These are phyloP conservation scores for Cataglyphis hispanica DNA, from an alignment of 1,140 invertebrate species.

Conservation along the genomic window DNA sequence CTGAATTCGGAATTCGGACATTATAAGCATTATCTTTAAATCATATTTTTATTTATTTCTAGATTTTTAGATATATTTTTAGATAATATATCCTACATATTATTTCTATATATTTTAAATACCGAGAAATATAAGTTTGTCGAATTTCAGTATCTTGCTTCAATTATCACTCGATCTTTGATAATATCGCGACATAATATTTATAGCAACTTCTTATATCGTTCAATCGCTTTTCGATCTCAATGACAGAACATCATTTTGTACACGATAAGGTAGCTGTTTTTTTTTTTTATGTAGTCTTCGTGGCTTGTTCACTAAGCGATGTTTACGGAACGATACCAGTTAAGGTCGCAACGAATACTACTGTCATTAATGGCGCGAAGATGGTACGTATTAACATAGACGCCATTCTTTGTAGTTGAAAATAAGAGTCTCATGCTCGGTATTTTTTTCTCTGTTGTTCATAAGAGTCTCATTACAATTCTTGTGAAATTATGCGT, in stretches of 20 bases:
- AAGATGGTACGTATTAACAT: conserved; percentile 16
- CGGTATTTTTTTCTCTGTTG: conserved; percentile 9
- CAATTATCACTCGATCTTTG: not conserved
- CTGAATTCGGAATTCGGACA: not conserved
- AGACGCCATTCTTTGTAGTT: not conserved
- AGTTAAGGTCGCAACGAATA: not conserved
- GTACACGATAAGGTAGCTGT: not conserved
- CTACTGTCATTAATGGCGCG: conserved; percentile 11
- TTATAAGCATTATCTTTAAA: not conserved
- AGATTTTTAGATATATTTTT: too few relatives aligned
- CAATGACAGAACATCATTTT: not conserved
- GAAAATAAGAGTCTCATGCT: not conserved
- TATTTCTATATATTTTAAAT: not conserved
- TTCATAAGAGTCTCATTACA: conserved; percentile 37
- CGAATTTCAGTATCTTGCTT: not conserved
- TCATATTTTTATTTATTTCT: too few relatives aligned
- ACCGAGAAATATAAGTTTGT: not conserved
- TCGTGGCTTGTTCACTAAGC: conserved; percentile 3
- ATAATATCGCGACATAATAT: conserved; percentile 15
- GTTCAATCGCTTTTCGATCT: conserved; percentile 20
- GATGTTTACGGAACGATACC: conserved; percentile 44
- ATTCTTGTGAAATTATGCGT: conserved; percentile 29
- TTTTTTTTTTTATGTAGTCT: not conserved
- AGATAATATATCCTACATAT: too few relatives aligned
- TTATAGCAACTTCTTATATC: conserved; percentile 15